Base-by-base conservation (phyloP, 2,797 vertebrate species). In the Anguilla pacifica region DNA sequence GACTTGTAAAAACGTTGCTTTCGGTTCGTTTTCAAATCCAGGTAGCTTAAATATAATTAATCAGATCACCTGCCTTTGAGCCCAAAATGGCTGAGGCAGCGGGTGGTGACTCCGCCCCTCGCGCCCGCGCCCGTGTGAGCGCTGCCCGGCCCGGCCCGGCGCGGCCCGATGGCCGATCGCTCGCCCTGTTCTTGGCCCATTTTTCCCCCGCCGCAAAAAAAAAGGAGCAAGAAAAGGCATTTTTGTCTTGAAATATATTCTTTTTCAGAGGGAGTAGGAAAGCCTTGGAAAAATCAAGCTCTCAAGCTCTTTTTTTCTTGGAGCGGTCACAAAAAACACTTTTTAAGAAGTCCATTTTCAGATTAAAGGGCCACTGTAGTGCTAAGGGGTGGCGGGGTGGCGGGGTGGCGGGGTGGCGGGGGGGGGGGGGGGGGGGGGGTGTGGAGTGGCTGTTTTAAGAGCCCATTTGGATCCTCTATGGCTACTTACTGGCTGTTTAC, bases 31-130 rank as follows among this genome's bases (percentile, higher is more conserved):
- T 87, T 85, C 74, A 87, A 87, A 87, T 87, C 87, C 87, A 87
- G 87, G 87, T 85, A 84, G 83, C 87, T 85, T 84, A 87, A 77
- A 85, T 87, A 85, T 87, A 84, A 87, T 87, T 87, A 87, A 87
- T 87, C 87, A 87, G 85, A 87, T 87, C 87, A 87, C 87, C 87
- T 87, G 61, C 87, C 83, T 87, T 87, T 87, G 82, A 87, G 82
- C 61, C 35, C 35, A 74, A 87, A 61, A 83, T 84, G 2, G 61
- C 87, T 84, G 87, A 87, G n/a, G 13, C 82, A 55, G 87, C 82
- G 64, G 35, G 83, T 85, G 59, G 28, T 84, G 81, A 53, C 81
- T 53, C 74, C 22, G 28, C 83, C 28, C 57, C 49, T 35, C 67
- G 84, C 83, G 72, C 74, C 87, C 83, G 51, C 28, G 64, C 4